Conservation (phyloP, 2,113 vertebrate genomes). For the Poeciliopsis prolifica region DNA sequence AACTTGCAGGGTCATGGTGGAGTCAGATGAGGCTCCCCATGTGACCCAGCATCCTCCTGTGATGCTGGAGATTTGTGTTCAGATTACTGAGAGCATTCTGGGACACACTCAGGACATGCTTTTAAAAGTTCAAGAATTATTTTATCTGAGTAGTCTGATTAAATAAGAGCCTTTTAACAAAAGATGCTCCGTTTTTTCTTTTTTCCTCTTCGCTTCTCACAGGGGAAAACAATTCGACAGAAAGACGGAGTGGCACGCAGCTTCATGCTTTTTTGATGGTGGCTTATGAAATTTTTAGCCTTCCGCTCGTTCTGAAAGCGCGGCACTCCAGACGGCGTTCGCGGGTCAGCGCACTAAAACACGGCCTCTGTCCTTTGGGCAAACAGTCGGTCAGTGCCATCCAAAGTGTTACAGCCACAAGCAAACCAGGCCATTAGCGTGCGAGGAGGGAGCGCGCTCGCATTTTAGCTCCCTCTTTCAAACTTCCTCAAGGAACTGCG, state of each 20-base stretch:
- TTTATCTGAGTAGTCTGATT: conserved; percentile 39
- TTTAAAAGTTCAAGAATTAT: conserved; percentile 12
- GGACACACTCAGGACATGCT: conserved; percentile 4
- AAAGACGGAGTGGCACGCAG: conserved; percentile 33
- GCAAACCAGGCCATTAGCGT: conserved; percentile 36
- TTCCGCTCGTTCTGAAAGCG: conserved; percentile 59
- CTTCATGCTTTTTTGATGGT: conserved; percentile 73
- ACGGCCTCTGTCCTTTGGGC: conserved; percentile 55
- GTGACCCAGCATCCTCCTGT: conserved; percentile 11
- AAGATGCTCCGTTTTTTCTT: conserved; percentile 40
- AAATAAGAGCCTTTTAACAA: conserved; percentile 50
- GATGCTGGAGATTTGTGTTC: conserved; percentile 7
- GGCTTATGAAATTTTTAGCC: conserved; percentile 76
- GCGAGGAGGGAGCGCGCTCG: conserved; percentile 17
- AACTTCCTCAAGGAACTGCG: conserved; percentile 12
- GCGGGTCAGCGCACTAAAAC: conserved; percentile 68
- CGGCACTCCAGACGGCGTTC: conserved; percentile 42
- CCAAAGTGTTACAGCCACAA: conserved; percentile 37
- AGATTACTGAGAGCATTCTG: background rate
- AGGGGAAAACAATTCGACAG: conserved; percentile 60
- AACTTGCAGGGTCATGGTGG: conserved; percentile 12
- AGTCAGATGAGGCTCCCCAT: conserved; percentile 24
- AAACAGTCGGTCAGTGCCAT: conserved; percentile 53
- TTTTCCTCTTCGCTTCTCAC: conserved; percentile 19
- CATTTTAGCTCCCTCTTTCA: conserved; percentile 35